phyloP scores from a whole-genome alignment of 1,140 invertebrate species.

The Scaptomyza graminum region DNA sequence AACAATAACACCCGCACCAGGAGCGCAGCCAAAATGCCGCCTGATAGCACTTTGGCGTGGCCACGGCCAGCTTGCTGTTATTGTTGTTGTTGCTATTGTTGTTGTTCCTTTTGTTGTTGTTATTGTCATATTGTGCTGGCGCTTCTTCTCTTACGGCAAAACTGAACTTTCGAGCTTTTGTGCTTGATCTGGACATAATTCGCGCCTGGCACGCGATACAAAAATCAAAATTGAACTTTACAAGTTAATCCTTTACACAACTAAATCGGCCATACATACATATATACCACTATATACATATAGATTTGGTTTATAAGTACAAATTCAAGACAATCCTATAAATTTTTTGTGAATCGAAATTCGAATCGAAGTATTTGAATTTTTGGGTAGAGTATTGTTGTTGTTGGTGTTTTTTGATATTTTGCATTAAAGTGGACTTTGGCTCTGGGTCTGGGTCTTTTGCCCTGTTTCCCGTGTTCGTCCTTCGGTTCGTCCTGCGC shows the following conservation, averaged over 20 bases:
- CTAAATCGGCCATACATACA: conserved; percentile 26
- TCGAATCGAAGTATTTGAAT: conserved; percentile 9
- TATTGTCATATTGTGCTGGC: conserved; percentile 8
- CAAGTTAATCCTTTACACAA: conserved; percentile 74
- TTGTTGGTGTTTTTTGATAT: conserved; percentile 1
- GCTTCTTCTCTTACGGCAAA: conserved; percentile 22
- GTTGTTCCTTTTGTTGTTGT: conserved; percentile 9
- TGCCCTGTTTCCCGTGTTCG: conserved; percentile 46
- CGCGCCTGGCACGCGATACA: conserved; percentile 64
- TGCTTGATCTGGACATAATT: conserved; percentile 63
- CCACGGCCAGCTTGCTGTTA: conserved; percentile 8
- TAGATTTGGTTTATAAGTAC: too few relatives aligned
- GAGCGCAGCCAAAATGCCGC: conserved; percentile 45
- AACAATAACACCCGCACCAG: conserved; percentile 17
- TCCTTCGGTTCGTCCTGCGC: conserved; percentile 74
- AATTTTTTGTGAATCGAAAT: conserved; percentile 41
- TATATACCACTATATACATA: conserved; percentile 5
- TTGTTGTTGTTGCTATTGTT: conserved; percentile 2
- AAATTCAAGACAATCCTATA: not conserved
- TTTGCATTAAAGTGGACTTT: conserved; percentile 27
- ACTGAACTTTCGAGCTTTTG: conserved; percentile 41
- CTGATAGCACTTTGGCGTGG: conserved; percentile 45
- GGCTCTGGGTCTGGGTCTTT: not conserved
- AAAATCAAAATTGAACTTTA: conserved; percentile 82
- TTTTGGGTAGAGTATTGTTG: not conserved